phyloP scores from a whole-genome alignment of 2,113 vertebrate species.

The Psittacula cyanocephala region DNA sequence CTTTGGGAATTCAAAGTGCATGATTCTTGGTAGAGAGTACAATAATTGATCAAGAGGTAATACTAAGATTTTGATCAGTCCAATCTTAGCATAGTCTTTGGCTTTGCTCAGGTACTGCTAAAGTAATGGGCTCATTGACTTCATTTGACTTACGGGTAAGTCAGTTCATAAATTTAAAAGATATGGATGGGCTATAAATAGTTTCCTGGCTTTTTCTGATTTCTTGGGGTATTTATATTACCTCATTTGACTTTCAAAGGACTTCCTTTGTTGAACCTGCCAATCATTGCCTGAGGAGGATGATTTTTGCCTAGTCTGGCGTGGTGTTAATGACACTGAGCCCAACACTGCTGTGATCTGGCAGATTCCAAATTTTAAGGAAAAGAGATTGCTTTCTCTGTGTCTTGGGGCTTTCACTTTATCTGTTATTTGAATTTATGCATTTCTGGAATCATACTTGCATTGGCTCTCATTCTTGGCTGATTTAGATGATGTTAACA shows the following conservation, averaged over 20 bases:
- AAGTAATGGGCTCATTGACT: neutral
- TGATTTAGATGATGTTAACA: neutral
- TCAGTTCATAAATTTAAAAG: neutral
- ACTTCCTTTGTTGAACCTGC: neutral
- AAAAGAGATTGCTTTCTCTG: neutral
- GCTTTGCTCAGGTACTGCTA: neutral
- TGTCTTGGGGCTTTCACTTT: constrained; percentile 17
- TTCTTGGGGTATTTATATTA: neutral
- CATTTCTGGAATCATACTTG: neutral
- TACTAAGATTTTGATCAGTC: neutral
- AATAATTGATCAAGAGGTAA: neutral
- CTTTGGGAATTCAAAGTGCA: neutral
- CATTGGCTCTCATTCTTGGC: neutral
- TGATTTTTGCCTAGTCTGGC: neutral
- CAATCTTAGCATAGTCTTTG: neutral
- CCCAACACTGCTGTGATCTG: neutral
- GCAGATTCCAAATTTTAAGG: neutral
- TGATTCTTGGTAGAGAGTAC: neutral
- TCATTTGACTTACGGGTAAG: neutral
- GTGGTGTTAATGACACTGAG: neutral
- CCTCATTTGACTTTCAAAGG: neutral
- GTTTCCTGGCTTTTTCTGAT: neutral
- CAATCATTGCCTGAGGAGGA: neutral
- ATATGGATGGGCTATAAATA: neutral
- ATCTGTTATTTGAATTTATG: neutral